Percentiles rank a stretch among this genome's conserved stretches.
These are phyloP conservation scores for Stenodera caucasica DNA, from an alignment of 2,888 invertebrate genomes.

Conservation along the genomic window DNA sequence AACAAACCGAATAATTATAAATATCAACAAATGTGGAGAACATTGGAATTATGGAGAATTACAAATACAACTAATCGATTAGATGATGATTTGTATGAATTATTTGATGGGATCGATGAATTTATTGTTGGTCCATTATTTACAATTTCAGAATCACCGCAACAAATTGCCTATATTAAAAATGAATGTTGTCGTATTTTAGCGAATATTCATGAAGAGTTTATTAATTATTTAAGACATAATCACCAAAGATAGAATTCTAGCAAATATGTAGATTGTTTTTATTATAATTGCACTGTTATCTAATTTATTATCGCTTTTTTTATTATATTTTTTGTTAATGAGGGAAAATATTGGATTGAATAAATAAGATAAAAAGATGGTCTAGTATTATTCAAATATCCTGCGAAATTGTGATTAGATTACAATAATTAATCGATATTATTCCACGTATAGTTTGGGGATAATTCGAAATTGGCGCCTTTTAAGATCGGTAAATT, in stretches of 20 bases:
- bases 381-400: neutral
- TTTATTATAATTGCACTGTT: neutral
- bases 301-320: neutral
- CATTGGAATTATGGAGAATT: constrained; percentile 37
- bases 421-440: too few relatives aligned
- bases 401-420: too few relatives aligned
- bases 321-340: neutral
- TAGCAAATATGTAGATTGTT: neutral
- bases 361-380: neutral
- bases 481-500: neutral
- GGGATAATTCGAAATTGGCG: neutral
- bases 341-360: neutral
- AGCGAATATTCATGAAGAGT: constrained; percentile 31
- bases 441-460: too few relatives aligned
- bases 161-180: constrained; percentile 40
- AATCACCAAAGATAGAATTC: constrained; percentile 25
- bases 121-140: constrained; percentile 40
- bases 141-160: constrained; percentile 36
- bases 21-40: constrained; percentile 19
- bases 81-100: constrained; percentile 38
- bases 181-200: constrained; percentile 42
- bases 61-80: constrained; percentile 31
- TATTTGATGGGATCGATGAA: constrained; percentile 40
- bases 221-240: constrained; percentile 36
- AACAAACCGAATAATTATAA: constrained; percentile 19